Evolutionary conservation across 2,888 invertebrate species (phyloP).

Genomic region (Coenonympha arcania): DNA sequence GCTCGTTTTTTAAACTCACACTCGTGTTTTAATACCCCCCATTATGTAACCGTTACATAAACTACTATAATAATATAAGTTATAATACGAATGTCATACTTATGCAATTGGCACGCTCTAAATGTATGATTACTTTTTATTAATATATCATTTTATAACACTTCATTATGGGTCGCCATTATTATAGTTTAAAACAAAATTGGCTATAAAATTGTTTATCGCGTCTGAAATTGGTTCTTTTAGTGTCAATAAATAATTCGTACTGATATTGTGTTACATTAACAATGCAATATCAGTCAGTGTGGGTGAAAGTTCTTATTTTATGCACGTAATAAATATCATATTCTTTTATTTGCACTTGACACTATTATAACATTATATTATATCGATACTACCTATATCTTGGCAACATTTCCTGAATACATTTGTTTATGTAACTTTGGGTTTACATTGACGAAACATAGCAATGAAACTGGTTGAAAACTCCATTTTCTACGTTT

Average conservation of each 20-base stretch:
- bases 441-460: too few species aligned
- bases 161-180: conserved; percentile 14
- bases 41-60: too few species aligned
- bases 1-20: too few species aligned
- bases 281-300: conserved; percentile 8
- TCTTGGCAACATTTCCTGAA: too few species aligned
- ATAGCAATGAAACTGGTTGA: too few species aligned
- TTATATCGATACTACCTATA: too few species aligned
- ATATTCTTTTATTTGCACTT: not conserved
- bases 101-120: not conserved
- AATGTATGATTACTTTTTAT: conserved; percentile 9
- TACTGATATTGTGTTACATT: not conserved
- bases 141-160: conserved; percentile 8
- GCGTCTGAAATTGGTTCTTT: conserved; percentile 21
- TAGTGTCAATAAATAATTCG: conserved; percentile 23
- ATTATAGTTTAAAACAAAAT: conserved; percentile 16
- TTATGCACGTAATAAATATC: not conserved
- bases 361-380: too few species aligned
- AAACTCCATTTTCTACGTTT: too few species aligned
- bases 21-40: too few species aligned
- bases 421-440: too few species aligned
- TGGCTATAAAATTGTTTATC: conserved; percentile 18
- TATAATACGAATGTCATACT: not conserved
- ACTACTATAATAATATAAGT: too few species aligned
- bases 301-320: conserved; percentile 20